Evolutionary conservation across 2,797 vertebrate genomes (phyloP).

Genomic region (Helicolenus hilgendorfi): DNA sequence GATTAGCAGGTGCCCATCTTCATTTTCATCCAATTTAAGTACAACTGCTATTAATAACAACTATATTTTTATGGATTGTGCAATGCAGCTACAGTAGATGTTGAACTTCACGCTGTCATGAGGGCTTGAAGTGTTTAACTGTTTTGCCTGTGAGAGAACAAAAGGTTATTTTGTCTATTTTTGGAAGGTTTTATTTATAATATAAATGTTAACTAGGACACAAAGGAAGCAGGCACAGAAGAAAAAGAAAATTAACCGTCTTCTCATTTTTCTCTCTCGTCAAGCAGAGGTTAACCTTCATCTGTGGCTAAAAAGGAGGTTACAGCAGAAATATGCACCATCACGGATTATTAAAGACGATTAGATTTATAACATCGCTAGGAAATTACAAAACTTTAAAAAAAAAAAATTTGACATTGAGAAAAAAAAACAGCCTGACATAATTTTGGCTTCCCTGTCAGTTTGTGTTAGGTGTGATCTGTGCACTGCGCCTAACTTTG

Average conservation of each 20-base stretch:
- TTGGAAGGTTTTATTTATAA: constrained; percentile 68
- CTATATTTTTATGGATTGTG: constrained; percentile 6
- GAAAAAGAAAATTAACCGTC: background rate
- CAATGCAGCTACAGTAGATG: constrained; percentile 16
- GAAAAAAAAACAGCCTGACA: constrained; percentile 20
- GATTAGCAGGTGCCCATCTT: background rate
- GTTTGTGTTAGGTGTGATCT: constrained; percentile 52
- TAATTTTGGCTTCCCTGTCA: constrained; percentile 59
- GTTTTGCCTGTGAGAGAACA: constrained; percentile 40
- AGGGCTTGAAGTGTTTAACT: constrained; percentile 59
- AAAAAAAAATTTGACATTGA: constrained; percentile 11
- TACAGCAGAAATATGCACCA: constrained; percentile 32
- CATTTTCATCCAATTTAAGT: background rate
- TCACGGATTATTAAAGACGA: constrained; percentile 46
- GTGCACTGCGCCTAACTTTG: constrained; percentile 50
- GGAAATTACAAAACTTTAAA: constrained; percentile 38
- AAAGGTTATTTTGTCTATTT: constrained; percentile 66
- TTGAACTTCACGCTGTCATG: constrained; percentile 39
- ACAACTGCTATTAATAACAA: constrained; percentile 26
- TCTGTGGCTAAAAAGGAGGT: constrained; percentile 57
- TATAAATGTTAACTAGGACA: constrained; percentile 62
- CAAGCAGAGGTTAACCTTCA: constrained; percentile 66
- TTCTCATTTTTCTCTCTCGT: constrained; percentile 39
- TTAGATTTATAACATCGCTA: constrained; percentile 31
- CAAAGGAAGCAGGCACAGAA: constrained; percentile 29